Conservation (phyloP, 2,113 vertebrate species). For the Gobio gobio region DNA sequence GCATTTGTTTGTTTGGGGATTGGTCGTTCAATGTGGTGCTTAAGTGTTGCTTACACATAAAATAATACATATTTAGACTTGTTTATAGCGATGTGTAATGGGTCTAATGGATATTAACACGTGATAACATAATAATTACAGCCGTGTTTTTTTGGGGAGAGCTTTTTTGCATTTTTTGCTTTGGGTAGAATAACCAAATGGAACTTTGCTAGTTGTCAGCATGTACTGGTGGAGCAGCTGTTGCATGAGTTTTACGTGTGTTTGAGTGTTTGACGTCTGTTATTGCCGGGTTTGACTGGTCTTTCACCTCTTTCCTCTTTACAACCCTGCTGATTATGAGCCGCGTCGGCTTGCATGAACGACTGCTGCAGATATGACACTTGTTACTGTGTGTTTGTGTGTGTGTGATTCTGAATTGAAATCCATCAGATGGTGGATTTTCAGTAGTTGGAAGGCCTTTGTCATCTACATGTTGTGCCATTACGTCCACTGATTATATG, state of each 20-base stretch:
- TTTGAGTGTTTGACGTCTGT: slow-evolving; percentile 22
- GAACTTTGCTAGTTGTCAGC: slow-evolving; percentile 36
- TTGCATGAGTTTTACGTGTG: slow-evolving; percentile 50
- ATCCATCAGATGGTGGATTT: neutral
- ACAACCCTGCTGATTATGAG: slow-evolving; percentile 31
- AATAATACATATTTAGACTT: neutral
- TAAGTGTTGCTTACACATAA: neutral
- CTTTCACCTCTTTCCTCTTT: slow-evolving; percentile 35
- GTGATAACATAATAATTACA: neutral
- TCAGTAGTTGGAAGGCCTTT: neutral
- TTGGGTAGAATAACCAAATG: neutral
- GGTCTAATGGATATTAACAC: neutral
- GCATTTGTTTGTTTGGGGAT: neutral
- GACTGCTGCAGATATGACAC: slow-evolving; percentile 8
- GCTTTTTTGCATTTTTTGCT: slow-evolving; percentile 7
- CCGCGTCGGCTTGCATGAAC: slow-evolving; percentile 42
- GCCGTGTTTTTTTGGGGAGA: neutral
- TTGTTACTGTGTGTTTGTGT: slow-evolving; percentile 42
- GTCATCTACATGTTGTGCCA: slow-evolving; percentile 4
- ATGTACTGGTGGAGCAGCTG: slow-evolving; percentile 55
- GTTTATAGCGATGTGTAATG: neutral
- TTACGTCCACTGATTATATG: neutral
- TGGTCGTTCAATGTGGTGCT: neutral
- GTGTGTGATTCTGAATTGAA: slow-evolving; percentile 37
- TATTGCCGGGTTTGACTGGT: neutral